Base-by-base conservation (phyloP, 2,113 vertebrate genomes). In the Grallaria varia region DNA sequence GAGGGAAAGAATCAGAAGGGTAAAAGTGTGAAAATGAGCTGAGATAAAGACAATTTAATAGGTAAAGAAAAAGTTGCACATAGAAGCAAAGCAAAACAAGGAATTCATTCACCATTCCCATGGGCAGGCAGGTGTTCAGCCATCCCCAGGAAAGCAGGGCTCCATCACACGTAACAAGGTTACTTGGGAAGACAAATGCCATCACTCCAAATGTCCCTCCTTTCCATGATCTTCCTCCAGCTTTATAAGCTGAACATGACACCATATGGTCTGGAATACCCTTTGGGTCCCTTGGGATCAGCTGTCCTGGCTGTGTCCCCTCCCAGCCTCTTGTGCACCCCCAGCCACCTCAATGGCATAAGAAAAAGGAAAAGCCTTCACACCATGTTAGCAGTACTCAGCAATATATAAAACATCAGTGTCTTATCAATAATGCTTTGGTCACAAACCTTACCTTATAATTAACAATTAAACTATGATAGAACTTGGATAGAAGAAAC, bases 81-180 rank as follows among this genome's bases (percentile, higher is more conserved):
- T 1, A 2, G 69, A 90, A 73, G 14, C 35, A 69, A 87, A 77
- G 14, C 9, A 84, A 78, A 90, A 12, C 3, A 77, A 81, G 27
- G 30, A 78, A 44, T 49, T 66, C 3, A 40, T n/a, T 78, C 47
- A 53, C 7, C 21, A 13, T 62, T 67, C 22, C 14, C 44, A 53
- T 24, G 2, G 4, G 1, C 6, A 67, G 42, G 18, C 5, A 37
- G 30, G 5, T 53, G 31, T 37, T 82, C 30, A 71, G 6, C 25
- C 7, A 45, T 37, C 8, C 35, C n/a, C 56, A 83, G 52, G 35
- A 55, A 49, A 72, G 23, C 6, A 44, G 14, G 10, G 17, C 4
- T 69, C 11, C 40, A 39, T 69, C 39, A 72, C 1, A 2, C 0
- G 0, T 30, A 72, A 44, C 6, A 5, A 15, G 40, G 11, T 55